Evolutionary conservation across 2,113 vertebrate genomes (phyloP), one percentile per base, ranked within the genome.

Genomic region (Cyanocitta stelleri): DNA sequence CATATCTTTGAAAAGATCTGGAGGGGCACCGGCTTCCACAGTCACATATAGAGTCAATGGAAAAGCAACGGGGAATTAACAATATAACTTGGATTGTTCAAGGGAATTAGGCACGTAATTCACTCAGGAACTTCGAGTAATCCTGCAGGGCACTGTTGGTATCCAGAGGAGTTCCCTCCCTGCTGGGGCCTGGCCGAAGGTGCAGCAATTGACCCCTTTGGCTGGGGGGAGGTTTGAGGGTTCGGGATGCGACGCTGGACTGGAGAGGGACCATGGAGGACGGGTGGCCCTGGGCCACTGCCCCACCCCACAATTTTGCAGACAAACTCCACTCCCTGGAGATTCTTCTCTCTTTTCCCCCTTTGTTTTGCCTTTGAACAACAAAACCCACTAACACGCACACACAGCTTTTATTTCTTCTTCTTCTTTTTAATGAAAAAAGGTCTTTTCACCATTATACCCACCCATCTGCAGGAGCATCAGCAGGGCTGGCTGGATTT

Each of bases 221-320:
- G 4, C 30, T 30, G 13, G 1, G 7, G 64, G 27, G 15, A 43
- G 20, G 6, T 48, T 23, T 10, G 59, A 14, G 64, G 43, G 32
- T 48, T 85, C 0, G 1, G n/a, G 67, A 20, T 58, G 39, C 11
- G 30, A 0, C 0, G 1, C 49, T 24, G 68, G 56, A 33, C 39
- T 32, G 44, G 35, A 20, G 3, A 54, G 54, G 59, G 5, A 41
- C 44, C n/a, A 9, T 0, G 0, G 46, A 23, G 44, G 37, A 33
- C 0, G 0, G 13, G 29, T 13, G 39, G 16, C 58, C 46, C 16
- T 1, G 1, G 51, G 39, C 48, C 72, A 35, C 15, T 0, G 0
- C 7, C 18, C 20, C 23, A 1, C 35, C 10, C 33, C 3, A 2
- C 1, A 5, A 1, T 61, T 61, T 24, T 43, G 7, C 33, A 32